A percentile compares a stretch with the other conserved stretches of the same genome.
Evolutionary conservation across 1,140 invertebrate species (phyloP).

Genomic region (Helicorthomorpha holstii): DNA sequence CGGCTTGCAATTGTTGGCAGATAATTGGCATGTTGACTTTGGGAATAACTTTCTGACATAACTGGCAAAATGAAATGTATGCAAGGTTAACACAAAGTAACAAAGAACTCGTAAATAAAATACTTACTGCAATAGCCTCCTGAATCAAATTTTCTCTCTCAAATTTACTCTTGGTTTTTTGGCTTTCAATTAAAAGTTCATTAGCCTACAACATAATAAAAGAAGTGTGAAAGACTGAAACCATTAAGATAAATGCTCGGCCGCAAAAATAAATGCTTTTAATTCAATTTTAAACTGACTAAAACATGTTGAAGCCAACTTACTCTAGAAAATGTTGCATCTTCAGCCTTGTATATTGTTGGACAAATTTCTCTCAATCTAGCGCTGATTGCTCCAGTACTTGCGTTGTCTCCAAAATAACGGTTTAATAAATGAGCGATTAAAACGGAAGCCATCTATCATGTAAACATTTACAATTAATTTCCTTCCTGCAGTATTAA

Average conservation of each 20-base stretch:
- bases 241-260: no score
- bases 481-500: no score
- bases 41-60: conserved; percentile 68
- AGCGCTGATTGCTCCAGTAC: conserved; percentile 72
- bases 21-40: conserved; percentile 57
- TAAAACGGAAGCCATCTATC: conserved; percentile 20
- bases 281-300: neutral
- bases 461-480: neutral
- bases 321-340: conserved; percentile 84
- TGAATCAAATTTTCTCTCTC: conserved; percentile 54
- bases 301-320: conserved; percentile 16
- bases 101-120: conserved; percentile 1
- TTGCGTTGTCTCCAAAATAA: conserved; percentile 87
- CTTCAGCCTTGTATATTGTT: conserved; percentile 81
- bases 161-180: conserved; percentile 36
- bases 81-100: neutral
- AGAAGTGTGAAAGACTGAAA: no score
- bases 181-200: conserved; percentile 67
- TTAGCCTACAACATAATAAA: conserved; percentile 69
- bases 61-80: conserved; percentile 24
- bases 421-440: conserved; percentile 30
- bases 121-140: conserved; percentile 41
- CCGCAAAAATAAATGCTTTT: conserved; percentile 6
- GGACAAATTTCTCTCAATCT: conserved; percentile 84
- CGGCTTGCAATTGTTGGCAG: conserved; percentile 56